Conservation (phyloP, 2,113 vertebrate species). For the Bombycilla garrulus region DNA sequence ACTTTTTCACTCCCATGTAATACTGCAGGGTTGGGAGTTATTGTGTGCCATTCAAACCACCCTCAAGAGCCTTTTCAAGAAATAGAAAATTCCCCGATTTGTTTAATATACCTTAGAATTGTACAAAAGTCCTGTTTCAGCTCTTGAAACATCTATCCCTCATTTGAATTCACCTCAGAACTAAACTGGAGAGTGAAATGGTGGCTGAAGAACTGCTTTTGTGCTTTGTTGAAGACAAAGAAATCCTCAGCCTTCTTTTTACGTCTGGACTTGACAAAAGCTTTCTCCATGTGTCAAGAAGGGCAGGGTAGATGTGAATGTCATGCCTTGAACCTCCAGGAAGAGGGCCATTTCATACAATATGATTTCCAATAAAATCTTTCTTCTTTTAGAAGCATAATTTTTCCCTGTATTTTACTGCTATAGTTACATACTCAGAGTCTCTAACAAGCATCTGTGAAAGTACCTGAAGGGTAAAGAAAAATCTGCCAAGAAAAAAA, state of each 20-base stretch:
- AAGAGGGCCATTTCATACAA: background rate
- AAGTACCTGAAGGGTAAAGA: constrained; percentile 2
- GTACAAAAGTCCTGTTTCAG: background rate
- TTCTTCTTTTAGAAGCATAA: background rate
- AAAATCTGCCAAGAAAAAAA: background rate
- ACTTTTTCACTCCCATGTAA: background rate
- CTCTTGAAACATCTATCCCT: background rate
- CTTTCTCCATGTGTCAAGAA: background rate
- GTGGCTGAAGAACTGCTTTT: background rate
- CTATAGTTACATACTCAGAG: background rate
- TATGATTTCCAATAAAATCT: background rate
- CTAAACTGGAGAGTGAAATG: background rate
- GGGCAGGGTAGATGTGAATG: background rate
- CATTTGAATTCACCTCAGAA: background rate
- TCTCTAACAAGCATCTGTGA: background rate
- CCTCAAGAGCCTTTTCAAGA: background rate
- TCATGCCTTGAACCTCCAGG: background rate
- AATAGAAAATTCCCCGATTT: background rate
- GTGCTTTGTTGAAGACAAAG: background rate
- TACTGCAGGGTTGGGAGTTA: background rate
- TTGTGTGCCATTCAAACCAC: background rate
- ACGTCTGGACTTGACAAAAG: background rate
- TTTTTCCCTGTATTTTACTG: background rate
- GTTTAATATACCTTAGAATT: background rate
- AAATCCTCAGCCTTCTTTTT: background rate